Conservation (phyloP, 2,797 vertebrate species). For the Micrastur ruficollis region DNA sequence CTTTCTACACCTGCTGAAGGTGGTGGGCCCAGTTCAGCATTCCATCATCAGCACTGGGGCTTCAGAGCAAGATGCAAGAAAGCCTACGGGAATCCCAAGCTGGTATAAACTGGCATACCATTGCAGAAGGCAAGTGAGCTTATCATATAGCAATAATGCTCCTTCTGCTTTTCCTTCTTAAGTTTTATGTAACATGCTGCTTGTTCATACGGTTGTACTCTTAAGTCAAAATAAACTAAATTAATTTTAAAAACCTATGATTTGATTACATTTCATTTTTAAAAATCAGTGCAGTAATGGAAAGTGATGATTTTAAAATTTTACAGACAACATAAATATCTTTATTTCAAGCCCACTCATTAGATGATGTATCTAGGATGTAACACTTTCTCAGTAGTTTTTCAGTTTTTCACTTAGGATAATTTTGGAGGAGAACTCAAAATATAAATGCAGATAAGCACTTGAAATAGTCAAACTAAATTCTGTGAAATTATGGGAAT, state of each 20-base stretch:
- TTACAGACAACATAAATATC: neutral
- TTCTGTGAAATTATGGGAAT: neutral
- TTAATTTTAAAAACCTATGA: neutral
- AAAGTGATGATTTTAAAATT: neutral
- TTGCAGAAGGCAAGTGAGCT: neutral
- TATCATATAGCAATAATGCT: accelerated
- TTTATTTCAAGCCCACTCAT: neutral
- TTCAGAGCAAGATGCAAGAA: neutral
- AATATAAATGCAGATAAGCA: neutral
- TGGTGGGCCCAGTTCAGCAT: neutral
- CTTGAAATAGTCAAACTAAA: neutral
- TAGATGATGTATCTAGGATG: neutral
- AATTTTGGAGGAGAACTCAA: neutral
- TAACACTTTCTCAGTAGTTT: neutral
- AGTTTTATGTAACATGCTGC: neutral
- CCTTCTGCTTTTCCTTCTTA: neutral
- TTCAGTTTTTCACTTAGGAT: neutral
- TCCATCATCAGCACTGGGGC: neutral
- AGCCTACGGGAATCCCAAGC: neutral
- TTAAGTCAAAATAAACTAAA: neutral
- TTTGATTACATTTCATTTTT: neutral
- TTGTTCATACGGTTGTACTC: neutral
- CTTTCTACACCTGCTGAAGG: neutral
- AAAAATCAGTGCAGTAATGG: neutral
- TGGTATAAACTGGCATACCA: neutral